Conservation (phyloP, 2,113 vertebrate genomes). For the Thalassarche chlororhynchos region DNA sequence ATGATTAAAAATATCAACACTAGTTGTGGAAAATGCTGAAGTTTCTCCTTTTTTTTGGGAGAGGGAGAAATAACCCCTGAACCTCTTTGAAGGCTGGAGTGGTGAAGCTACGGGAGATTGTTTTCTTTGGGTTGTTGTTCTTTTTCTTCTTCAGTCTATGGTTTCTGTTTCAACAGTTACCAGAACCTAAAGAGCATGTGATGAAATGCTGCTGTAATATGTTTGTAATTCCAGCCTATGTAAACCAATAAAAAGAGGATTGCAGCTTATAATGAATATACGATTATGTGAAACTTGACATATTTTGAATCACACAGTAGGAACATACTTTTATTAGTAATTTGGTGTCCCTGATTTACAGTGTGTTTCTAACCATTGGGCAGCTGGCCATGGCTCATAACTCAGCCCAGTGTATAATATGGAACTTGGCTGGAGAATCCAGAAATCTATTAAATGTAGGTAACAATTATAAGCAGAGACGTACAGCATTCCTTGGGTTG, state of each 20-base stretch:
- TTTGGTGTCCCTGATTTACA: constrained; percentile 76
- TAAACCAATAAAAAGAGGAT: constrained; percentile 73
- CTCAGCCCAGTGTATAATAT: constrained; percentile 37
- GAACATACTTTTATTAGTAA: constrained; percentile 66
- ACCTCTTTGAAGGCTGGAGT: neutral
- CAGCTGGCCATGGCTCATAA: constrained; percentile 60
- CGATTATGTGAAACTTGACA: constrained; percentile 70
- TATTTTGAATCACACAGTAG: constrained; percentile 71
- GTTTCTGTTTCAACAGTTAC: constrained; percentile 49
- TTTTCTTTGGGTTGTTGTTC: constrained; percentile 52
- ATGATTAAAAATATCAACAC: neutral
- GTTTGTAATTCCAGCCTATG: constrained; percentile 69
- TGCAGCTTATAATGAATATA: constrained; percentile 62
- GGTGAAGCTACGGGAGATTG: constrained; percentile 3
- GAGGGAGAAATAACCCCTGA: neutral
- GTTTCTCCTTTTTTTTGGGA: neutral
- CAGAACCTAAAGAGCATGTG: constrained; percentile 45
- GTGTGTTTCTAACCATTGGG: constrained; percentile 59
- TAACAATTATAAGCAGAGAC: neutral
- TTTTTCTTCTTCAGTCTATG: neutral
- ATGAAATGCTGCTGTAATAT: constrained; percentile 50
- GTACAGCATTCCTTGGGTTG: neutral
- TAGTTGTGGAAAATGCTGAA: neutral
- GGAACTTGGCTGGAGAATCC: constrained; percentile 45
- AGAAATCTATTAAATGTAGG: constrained; percentile 23